phyloP scores from a whole-genome alignment of 2,113 vertebrate species.

The Toxostoma redivivum region DNA sequence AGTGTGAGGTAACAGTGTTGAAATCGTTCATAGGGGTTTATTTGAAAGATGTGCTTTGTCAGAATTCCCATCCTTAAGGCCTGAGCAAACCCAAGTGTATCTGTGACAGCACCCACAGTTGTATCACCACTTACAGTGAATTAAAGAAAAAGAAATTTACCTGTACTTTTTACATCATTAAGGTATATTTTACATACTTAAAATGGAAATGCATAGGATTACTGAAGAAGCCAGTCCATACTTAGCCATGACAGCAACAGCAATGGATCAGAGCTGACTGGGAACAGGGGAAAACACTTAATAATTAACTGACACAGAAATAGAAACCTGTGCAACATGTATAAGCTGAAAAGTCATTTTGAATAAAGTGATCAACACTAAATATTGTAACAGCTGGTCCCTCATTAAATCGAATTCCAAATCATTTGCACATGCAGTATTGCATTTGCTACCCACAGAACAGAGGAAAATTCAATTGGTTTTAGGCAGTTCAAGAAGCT shows the following conservation, averaged over 20 bases:
- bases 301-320: not conserved
- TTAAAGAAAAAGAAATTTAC: not conserved
- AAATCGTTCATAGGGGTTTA: not conserved
- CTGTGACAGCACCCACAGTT: not conserved
- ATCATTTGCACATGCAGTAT: not conserved
- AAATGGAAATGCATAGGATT: not conserved
- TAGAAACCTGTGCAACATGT: not conserved
- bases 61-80: not conserved
- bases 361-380: not conserved
- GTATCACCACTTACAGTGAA: not conserved
- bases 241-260: not conserved
- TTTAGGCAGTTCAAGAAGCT: constrained; percentile 6
- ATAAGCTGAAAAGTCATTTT: not conserved
- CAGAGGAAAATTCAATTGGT: not conserved
- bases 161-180: not conserved
- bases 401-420: not conserved
- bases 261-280: not conserved
- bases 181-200: not conserved
- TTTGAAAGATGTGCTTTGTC: not conserved
- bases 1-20: not conserved
- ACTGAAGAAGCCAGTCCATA: not conserved
- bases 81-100: not conserved
- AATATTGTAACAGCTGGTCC: constrained; percentile 2
- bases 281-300: not conserved
- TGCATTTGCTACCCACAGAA: constrained; percentile 26